A percentile compares a stretch with the other conserved stretches of the same genome.
Conservation (phyloP, 2,113 vertebrate species). For the Cricetomys ansorgei region DNA sequence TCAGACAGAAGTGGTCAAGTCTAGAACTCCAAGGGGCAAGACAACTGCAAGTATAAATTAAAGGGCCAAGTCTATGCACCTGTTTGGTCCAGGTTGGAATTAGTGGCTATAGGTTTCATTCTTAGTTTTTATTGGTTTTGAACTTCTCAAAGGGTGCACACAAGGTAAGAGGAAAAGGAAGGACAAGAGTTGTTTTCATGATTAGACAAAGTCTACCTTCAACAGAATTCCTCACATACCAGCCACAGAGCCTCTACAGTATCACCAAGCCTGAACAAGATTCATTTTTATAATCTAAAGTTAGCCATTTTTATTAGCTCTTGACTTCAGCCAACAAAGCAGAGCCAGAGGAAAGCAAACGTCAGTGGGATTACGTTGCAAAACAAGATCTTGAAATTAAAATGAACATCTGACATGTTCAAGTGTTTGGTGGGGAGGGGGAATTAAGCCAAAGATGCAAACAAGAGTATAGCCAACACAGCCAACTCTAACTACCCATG, state of each 20-base stretch:
- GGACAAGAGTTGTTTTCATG: background rate
- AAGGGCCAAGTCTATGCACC: background rate
- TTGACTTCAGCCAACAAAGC: conserved; percentile 21
- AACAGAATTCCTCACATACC: background rate
- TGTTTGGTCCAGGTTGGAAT: background rate
- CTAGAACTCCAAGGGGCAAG: background rate
- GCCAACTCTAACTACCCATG: background rate
- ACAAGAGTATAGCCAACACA: background rate
- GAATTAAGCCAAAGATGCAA: background rate
- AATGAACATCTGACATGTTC: conserved; percentile 8
- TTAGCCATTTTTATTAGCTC: conserved; percentile 55
- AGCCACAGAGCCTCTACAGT: background rate
- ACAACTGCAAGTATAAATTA: background rate
- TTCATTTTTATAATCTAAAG: background rate
- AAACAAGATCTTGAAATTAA: conserved; percentile 48
- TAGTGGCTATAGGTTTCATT: background rate
- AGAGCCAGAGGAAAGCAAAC: conserved; percentile 32
- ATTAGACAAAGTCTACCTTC: background rate
- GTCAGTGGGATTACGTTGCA: background rate
- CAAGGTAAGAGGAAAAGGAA: background rate
- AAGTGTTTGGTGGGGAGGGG: conserved; percentile 36
- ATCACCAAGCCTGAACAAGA: background rate
- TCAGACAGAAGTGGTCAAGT: background rate
- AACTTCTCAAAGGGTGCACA: conserved; percentile 32
- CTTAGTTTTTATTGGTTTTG: conserved; percentile 35